A percentile compares a stretch with the other conserved stretches of the same genome.
Evolutionary conservation across 2,888 invertebrate species (phyloP).

Genomic region (Petrophora chlorosata): DNA sequence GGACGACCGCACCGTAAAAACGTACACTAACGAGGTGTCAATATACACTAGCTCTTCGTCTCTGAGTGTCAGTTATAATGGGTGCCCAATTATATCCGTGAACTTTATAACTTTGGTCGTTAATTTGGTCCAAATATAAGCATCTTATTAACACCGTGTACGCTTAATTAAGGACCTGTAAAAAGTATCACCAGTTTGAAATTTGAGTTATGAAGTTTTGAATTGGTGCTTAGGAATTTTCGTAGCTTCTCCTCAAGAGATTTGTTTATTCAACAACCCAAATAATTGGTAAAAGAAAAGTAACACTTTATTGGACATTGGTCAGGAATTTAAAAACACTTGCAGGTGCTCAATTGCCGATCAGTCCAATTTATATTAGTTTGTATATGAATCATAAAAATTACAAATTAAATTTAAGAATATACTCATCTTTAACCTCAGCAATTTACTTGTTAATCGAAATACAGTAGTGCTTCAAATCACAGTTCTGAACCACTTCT

Average conservation of each 20-base stretch:
- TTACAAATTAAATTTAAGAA: background rate
- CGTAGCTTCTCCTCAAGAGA: no score
- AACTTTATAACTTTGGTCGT: conserved; percentile 17
- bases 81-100: conserved; percentile 21
- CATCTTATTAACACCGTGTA: conserved; percentile 19
- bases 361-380: no score
- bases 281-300: no score
- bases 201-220: no score
- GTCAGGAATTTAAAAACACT: no score
- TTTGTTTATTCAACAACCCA: no score
- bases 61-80: conserved; percentile 17
- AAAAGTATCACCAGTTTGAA: background rate
- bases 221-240: no score
- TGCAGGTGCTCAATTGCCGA: no score
- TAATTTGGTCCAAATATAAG: conserved; percentile 21
- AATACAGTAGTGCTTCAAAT: conserved; percentile 63
- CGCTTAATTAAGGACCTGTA: conserved; percentile 9
- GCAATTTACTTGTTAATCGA: conserved; percentile 34
- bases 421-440: conserved; percentile 21
- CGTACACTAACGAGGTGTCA: conserved; percentile 31
- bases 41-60: conserved; percentile 20
- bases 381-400: background rate
- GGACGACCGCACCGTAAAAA: background rate
- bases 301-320: no score
- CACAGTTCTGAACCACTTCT: conserved; percentile 56